Percentiles rank a stretch among this genome's conserved stretches.
phyloP scores from a whole-genome alignment of 2,888 invertebrate genomes.

The Archips crataeganus region DNA sequence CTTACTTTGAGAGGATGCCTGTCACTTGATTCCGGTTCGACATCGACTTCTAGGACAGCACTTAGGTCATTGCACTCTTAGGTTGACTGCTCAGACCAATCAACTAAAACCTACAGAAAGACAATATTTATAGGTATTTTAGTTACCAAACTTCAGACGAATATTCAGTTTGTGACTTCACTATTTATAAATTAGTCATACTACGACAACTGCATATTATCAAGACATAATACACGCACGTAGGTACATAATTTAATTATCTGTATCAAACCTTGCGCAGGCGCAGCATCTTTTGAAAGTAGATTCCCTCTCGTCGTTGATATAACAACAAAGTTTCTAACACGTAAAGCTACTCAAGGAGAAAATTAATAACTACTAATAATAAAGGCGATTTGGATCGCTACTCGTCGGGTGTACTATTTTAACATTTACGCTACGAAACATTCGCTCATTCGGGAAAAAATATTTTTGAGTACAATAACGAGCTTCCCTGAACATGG shows the following conservation, averaged over 20 bases:
- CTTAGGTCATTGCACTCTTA: no score
- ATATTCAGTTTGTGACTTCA: not conserved
- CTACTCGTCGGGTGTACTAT: not conserved
- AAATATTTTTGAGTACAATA: no score
- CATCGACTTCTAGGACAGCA: no score
- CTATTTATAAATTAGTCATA: not conserved
- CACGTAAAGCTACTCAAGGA: conserved; percentile 2
- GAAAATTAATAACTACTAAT: conserved; percentile 17
- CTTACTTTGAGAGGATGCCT: no score
- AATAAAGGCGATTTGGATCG: conserved; percentile 10
- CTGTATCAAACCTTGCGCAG: not conserved
- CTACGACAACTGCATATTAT: not conserved
- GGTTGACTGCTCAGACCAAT: no score
- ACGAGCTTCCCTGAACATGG: no score
- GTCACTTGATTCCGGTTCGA: no score
- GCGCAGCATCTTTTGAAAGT: conserved; percentile 7
- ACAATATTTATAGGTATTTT: no score
- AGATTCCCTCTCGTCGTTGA: not conserved
- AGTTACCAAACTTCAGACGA: not conserved
- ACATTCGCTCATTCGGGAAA: no score
- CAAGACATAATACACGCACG: not conserved
- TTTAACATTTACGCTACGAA: not conserved
- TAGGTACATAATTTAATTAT: not conserved
- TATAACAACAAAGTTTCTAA: conserved; percentile 2
- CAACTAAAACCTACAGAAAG: no score